Percentiles rank a stretch among this genome's conserved stretches.
These are phyloP conservation scores for Artibeus jamaicensis DNA, from an alignment of 2,797 vertebrate genomes.

Conservation along the genomic window DNA sequence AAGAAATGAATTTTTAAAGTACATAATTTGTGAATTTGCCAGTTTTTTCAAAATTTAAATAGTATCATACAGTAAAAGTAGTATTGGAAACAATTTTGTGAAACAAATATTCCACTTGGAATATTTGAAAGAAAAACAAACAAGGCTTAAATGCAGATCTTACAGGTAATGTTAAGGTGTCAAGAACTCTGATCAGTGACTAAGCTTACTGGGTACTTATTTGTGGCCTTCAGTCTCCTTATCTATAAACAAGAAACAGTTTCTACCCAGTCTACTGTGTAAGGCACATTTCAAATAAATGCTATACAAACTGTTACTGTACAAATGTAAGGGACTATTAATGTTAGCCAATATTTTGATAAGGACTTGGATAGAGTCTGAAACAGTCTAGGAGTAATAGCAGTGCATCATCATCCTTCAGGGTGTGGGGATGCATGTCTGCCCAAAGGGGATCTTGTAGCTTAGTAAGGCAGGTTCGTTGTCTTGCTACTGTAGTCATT, in stretches of 20 bases:
- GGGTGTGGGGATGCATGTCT: background rate
- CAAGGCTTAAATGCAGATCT: background rate
- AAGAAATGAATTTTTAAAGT: background rate
- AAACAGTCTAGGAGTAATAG: background rate
- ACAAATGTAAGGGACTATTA: background rate
- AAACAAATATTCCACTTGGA: constrained; percentile 23
- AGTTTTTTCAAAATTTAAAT: background rate
- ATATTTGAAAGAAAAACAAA: background rate
- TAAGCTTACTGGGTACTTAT: background rate
- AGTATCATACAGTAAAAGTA: background rate
- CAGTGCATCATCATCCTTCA: background rate
- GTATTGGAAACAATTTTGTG: background rate
- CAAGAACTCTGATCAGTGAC: background rate
- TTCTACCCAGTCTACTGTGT: background rate
- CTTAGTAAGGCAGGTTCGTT: background rate
- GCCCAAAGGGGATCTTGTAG: background rate
- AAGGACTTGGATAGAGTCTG: background rate
- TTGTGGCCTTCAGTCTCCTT: background rate
- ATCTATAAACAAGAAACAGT: background rate
- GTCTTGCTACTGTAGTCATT: constrained; percentile 4
- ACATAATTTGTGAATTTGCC: background rate
- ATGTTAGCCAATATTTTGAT: background rate
- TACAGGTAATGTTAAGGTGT: background rate
- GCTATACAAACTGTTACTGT: background rate
- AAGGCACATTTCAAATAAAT: background rate